A percentile compares a stretch with the other conserved stretches of the same genome.
These are phyloP conservation scores for Cryptocheilus praepositus DNA, from an alignment of 2,888 invertebrate species.

Conservation along the genomic window DNA sequence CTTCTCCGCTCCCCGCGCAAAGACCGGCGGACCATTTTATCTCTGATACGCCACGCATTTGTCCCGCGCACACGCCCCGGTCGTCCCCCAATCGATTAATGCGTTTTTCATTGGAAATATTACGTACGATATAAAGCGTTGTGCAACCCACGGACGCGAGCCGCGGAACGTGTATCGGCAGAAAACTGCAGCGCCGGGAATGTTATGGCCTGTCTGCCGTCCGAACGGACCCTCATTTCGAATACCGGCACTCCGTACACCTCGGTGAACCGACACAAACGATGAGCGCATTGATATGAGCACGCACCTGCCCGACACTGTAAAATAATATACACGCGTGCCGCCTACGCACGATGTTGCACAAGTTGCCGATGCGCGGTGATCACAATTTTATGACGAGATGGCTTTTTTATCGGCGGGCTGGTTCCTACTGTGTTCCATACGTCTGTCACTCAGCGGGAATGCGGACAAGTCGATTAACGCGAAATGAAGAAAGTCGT, in stretches of 20 bases:
- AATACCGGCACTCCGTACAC: neutral
- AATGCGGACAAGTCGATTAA: no score
- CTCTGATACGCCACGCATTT: neutral
- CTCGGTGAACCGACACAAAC: neutral
- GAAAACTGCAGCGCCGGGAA: neutral
- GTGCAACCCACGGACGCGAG: neutral
- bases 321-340: no score
- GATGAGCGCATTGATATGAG: neutral
- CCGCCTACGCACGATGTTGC: no score
- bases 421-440: no score
- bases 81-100: neutral
- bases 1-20: no score
- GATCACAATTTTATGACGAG: no score
- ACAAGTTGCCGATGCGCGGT: no score
- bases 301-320: no score
- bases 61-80: neutral
- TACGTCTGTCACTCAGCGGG: no score
- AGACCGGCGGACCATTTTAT: neutral
- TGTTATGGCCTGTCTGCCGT: neutral
- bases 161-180: neutral
- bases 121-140: neutral
- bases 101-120: slow-evolving; percentile 1
- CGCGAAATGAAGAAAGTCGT: no score
- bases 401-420: no score
- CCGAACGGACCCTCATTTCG: neutral